Evolutionary conservation across 2,888 invertebrate species (phyloP).

Genomic region (Nematopogon swammerdamellus): DNA sequence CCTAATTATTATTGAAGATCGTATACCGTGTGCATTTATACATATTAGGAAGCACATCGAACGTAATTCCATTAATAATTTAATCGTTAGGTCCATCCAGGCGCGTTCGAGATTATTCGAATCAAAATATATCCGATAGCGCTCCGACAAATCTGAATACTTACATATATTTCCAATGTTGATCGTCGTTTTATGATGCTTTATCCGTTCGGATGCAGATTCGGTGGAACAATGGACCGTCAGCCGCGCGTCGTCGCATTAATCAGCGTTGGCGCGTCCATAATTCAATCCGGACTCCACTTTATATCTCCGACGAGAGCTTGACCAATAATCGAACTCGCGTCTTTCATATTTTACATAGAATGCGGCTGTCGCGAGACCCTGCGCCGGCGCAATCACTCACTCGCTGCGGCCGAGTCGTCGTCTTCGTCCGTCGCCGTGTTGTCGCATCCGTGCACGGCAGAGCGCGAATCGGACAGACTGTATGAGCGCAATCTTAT

Average conservation of each 20-base stretch:
- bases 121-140: background rate
- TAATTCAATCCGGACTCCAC: slow-evolving; percentile 41
- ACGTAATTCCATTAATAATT: slow-evolving; percentile 26
- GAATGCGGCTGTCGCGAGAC: slow-evolving; percentile 41
- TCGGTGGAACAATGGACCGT: slow-evolving; percentile 48
- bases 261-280: slow-evolving; percentile 51
- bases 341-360: slow-evolving; percentile 53
- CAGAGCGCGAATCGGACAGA: background rate
- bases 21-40: too few relatives aligned
- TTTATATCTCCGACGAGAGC: slow-evolving; percentile 23
- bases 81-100: slow-evolving; percentile 10
- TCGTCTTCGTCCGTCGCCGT: slow-evolving; percentile 26
- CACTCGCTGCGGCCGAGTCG: slow-evolving; percentile 17
- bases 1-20: too few relatives aligned
- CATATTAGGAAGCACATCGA: too few relatives aligned
- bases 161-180: slow-evolving; percentile 25
- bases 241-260: slow-evolving; percentile 48
- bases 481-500: background rate
- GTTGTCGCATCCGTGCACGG: slow-evolving; percentile 11
- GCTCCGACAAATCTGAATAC: slow-evolving; percentile 27
- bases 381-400: slow-evolving; percentile 45
- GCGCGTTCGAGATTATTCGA: background rate
- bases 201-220: slow-evolving; percentile 33
- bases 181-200: slow-evolving; percentile 25
- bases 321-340: slow-evolving; percentile 8